Evolutionary conservation across 1,140 invertebrate genomes (phyloP), one percentile per base, ranked within the genome.

Genomic region (Megalopta genalis): DNA sequence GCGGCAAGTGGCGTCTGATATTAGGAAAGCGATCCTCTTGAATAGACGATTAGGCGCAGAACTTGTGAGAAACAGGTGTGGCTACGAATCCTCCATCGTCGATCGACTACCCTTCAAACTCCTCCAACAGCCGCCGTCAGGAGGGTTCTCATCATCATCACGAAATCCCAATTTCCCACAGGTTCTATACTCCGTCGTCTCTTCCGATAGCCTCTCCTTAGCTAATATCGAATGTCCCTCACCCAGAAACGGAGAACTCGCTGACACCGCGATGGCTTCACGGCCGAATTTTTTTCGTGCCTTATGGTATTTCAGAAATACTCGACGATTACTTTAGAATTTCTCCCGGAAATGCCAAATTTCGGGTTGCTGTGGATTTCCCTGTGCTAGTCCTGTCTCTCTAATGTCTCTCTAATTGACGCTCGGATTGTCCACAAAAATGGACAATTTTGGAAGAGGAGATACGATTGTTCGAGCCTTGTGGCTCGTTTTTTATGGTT

Each of bases 91-190:
- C 64, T 66, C 39, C 23, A 66, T 66, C 37, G 64, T 25, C 64
- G 64, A 66, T 66, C 64, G 64, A 66, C 64, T 66, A 23, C 37
- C 14, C 64, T 66, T 46, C 39, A 66, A 66, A 46, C 39, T 66
- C 64, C 64, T 49, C 39, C 39, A 8, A 0, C 39, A 14, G n/a
- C 64, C 32, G 32, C 64, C 32, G 32, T 18, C 60, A 37, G 21
- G 60, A 37, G 60, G 60, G 32, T 37, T 63, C 60, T 66, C 64
- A 66, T 66, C 64, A 66, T 66, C 64, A 66, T 66, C 64, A 49
- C 64, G 39, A 66, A 66, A n/a, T n/a, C n/a, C 39, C 39, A n/a
- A 66, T 66, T 66, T 66, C 64, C 64, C 64, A n/a, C 39, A 66
- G 64, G 37, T 66, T 66, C 39, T n/a, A 25, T 66, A 46, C 10